Evolutionary conservation across 30 jellyfish, hydroid and myxozoan species (phyloP).

Genomic region (Nemopilema nomurai): DNA sequence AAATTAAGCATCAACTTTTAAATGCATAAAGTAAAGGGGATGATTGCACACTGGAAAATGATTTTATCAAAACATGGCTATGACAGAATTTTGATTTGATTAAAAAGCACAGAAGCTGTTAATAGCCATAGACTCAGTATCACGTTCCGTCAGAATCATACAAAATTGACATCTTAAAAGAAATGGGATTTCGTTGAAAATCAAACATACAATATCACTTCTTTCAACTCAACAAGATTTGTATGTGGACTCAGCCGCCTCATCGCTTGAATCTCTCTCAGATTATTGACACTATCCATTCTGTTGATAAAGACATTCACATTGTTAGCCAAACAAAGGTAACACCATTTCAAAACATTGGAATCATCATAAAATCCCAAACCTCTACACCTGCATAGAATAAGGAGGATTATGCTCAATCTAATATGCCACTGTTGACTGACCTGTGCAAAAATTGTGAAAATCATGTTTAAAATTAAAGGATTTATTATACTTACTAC

Average conservation of each 20-base stretch:
- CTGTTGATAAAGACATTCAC: slow-evolving; percentile 11
- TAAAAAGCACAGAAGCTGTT: background rate
- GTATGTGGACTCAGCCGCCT: slow-evolving; percentile 89
- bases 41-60: too few relatives aligned
- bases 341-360: background rate
- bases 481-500: too few relatives aligned
- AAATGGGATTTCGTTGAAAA: background rate
- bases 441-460: too few relatives aligned
- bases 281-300: slow-evolving; percentile 78
- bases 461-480: too few relatives aligned
- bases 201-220: slow-evolving; percentile 78
- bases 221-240: slow-evolving; percentile 81
- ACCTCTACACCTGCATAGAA: too few relatives aligned
- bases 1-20: too few relatives aligned
- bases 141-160: too few relatives aligned
- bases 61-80: too few relatives aligned
- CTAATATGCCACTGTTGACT: too few relatives aligned
- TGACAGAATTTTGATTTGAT: too few relatives aligned
- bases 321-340: background rate
- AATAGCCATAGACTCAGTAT: background rate
- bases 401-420: too few relatives aligned
- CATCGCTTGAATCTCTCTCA: slow-evolving; percentile 91
- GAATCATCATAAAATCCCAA: background rate
- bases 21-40: too few relatives aligned
- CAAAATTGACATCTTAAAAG: background rate